Evolutionary conservation across 2,113 vertebrate species (phyloP).

Genomic region (Pangasianodon hypophthalmus): DNA sequence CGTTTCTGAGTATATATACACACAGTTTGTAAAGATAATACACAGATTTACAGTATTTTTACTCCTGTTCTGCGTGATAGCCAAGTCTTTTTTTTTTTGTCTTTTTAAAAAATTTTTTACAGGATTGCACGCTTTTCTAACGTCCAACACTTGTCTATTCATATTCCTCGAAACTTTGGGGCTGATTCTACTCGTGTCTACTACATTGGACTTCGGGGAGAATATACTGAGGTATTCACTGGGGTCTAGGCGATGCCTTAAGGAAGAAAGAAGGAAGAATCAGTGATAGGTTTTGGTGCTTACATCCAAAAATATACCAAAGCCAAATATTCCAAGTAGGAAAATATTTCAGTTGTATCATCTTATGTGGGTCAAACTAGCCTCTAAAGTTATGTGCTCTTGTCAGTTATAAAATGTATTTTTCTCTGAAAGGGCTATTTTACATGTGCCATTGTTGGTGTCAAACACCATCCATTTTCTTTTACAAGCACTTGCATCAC

Average conservation of each 20-base stretch:
- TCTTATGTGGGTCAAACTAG: neutral
- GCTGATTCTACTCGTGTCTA: constrained; percentile 86
- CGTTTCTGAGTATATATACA: constrained; percentile 28
- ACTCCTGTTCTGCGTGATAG: neutral
- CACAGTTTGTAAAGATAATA: neutral
- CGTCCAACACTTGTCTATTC: constrained; percentile 90
- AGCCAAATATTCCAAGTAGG: neutral
- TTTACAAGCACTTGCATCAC: neutral
- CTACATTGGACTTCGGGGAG: constrained; percentile 93
- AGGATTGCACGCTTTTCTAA: constrained; percentile 94
- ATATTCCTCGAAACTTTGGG: constrained; percentile 95
- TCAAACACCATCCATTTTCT: neutral
- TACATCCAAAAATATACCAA: neutral
- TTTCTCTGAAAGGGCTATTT: neutral
- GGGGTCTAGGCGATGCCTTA: neutral
- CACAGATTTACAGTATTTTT: neutral
- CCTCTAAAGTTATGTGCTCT: neutral
- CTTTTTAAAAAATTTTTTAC: too few relatives aligned
- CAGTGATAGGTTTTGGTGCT: neutral
- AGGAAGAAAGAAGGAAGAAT: neutral
- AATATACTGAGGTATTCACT: constrained; percentile 85
- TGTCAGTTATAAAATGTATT: neutral
- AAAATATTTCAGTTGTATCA: neutral
- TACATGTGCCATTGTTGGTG: neutral
- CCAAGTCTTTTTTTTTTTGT: neutral